Conservation (phyloP, 2,888 invertebrate species). For the Lacanobia oleracea region DNA sequence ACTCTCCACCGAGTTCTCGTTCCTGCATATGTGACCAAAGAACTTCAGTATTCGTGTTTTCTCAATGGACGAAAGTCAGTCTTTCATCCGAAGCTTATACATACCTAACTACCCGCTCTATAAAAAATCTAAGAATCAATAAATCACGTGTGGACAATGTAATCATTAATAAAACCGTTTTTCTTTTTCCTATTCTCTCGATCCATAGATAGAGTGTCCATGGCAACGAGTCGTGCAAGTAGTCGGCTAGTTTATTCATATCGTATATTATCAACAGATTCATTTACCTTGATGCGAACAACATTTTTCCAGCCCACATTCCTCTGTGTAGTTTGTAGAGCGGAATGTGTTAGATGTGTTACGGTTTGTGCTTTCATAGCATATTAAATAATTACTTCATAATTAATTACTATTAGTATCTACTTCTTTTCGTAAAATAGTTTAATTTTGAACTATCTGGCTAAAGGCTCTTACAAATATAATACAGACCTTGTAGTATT, state of each 20-base stretch:
- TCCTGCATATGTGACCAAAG: too few species aligned
- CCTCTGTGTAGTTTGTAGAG: conserved; percentile 59
- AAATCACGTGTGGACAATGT: conserved; percentile 14
- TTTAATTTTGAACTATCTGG: neutral
- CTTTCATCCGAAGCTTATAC: too few species aligned
- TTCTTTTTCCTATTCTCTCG: conserved; percentile 44
- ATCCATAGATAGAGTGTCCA: conserved; percentile 42
- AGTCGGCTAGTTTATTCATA: conserved; percentile 51
- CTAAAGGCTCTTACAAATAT: neutral
- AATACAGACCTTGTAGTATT: neutral
- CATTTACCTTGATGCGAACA: conserved; percentile 64
- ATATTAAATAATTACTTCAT: conserved; percentile 35
- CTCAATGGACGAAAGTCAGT: too few species aligned
- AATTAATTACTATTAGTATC: conserved; percentile 11
- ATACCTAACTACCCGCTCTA: conserved; percentile 8
- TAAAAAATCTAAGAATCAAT: conserved; percentile 11
- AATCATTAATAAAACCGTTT: conserved; percentile 18
- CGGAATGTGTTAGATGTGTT: conserved; percentile 61
- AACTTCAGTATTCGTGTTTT: too few species aligned
- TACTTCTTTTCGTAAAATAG: neutral
- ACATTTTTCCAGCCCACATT: conserved; percentile 65
- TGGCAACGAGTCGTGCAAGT: conserved; percentile 45
- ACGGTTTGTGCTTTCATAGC: conserved; percentile 62
- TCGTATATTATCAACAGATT: conserved; percentile 56
- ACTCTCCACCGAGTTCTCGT: too few species aligned